phyloP scores from a whole-genome alignment of 2,113 vertebrate species.

The Campylomormyrus numenius region DNA sequence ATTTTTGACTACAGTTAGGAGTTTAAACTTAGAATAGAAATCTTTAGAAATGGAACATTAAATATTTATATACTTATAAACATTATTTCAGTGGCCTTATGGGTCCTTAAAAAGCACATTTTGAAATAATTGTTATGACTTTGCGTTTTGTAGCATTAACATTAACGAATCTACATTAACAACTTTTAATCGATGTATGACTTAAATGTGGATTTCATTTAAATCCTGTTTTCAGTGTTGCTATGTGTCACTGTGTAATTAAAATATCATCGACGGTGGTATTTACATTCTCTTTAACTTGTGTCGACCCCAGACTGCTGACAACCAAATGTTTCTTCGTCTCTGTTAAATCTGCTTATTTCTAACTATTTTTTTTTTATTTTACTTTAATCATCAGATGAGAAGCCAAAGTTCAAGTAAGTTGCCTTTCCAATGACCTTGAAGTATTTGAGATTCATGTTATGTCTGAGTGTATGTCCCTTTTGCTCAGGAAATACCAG shows the following conservation, averaged over 20 bases:
- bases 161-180: slow-evolving; percentile 54
- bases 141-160: slow-evolving; percentile 37
- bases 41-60: not conserved
- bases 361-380: slow-evolving; percentile 36
- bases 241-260: slow-evolving; percentile 29
- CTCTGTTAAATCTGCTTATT: not conserved
- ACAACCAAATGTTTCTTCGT: not conserved
- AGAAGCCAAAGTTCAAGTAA: slow-evolving; percentile 83
- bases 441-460: not conserved
- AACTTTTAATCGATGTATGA: slow-evolving; percentile 22
- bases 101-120: not conserved
- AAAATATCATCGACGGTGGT: slow-evolving; percentile 23
- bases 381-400: slow-evolving; percentile 57
- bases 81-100: not conserved
- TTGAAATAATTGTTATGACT: not conserved
- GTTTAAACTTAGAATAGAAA: not conserved
- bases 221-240: slow-evolving; percentile 23
- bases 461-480: not conserved
- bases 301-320: slow-evolving; percentile 6
- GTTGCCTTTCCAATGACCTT: slow-evolving; percentile 26
- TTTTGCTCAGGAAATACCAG: not conserved
- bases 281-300: slow-evolving; percentile 8
- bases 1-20: not conserved
- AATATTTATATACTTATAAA: not conserved
- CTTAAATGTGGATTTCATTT: slow-evolving; percentile 23